Conservation (phyloP, 1,140 invertebrate species). For the Drosophila sechellia region DNA sequence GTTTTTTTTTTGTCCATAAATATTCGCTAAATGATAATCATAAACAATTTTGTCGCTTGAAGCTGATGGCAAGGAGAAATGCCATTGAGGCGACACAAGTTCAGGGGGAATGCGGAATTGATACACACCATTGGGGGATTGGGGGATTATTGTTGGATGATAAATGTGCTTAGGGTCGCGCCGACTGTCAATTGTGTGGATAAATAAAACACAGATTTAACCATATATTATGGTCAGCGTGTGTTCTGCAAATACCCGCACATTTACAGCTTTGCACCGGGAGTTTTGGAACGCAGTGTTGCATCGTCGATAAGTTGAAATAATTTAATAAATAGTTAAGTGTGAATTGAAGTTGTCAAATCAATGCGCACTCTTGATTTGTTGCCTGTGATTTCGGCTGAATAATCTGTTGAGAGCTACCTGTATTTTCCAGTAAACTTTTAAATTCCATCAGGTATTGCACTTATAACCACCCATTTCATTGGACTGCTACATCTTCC, state of each 20-base stretch:
- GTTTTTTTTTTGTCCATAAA: slow-evolving; percentile 45
- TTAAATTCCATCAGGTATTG: background rate
- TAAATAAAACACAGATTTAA: slow-evolving; percentile 74
- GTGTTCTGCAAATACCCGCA: slow-evolving; percentile 30
- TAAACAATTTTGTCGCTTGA: slow-evolving; percentile 67
- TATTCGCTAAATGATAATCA: slow-evolving; percentile 73
- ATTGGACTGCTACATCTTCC: background rate
- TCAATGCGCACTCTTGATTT: slow-evolving; percentile 31
- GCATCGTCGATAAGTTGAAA: slow-evolving; percentile 27
- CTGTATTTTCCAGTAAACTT: too few species aligned
- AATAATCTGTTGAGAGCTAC: too few species aligned
- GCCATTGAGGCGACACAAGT: slow-evolving; percentile 11
- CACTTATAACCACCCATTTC: background rate
- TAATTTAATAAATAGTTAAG: slow-evolving; percentile 42
- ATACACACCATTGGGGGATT: slow-evolving; percentile 39
- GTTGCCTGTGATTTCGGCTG: slow-evolving; percentile 9
- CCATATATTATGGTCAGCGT: slow-evolving; percentile 62
- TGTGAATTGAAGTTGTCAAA: slow-evolving; percentile 46
- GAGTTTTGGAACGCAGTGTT: background rate
- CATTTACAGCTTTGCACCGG: slow-evolving; percentile 21
- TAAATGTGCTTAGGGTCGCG: slow-evolving; percentile 70
- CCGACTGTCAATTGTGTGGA: slow-evolving; percentile 75
- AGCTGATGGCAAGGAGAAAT: slow-evolving; percentile 37
- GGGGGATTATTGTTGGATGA: slow-evolving; percentile 60
- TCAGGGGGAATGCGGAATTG: slow-evolving; percentile 2